These are phyloP conservation scores for Arctocebus calabarensis DNA, from an alignment of 2,797 vertebrate species.

Conservation along the genomic window DNA sequence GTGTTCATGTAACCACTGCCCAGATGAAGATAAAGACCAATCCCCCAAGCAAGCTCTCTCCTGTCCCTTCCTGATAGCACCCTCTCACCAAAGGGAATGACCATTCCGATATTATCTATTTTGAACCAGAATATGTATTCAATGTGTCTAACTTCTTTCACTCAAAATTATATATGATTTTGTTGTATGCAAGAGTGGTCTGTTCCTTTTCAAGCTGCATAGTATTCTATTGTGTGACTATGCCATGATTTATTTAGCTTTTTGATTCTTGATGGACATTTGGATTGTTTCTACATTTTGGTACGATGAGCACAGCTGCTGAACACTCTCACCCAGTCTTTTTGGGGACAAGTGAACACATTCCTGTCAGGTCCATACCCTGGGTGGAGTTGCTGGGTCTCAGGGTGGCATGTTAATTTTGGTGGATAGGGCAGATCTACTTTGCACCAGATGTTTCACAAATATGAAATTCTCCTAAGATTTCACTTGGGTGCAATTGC, in stretches of 20 bases:
- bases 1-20: not conserved
- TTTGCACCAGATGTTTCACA: not conserved
- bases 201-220: not conserved
- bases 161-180: not conserved
- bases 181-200: not conserved
- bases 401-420: not conserved
- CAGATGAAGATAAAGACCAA: not conserved
- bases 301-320: not conserved
- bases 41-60: not conserved
- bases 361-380: not conserved
- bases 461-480: not conserved
- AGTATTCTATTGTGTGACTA: not conserved
- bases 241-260: not conserved
- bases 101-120: not conserved
- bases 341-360: not conserved
- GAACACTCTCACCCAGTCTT: not conserved
- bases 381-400: too few relatives aligned
- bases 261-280: not conserved
- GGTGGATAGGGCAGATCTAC: not conserved
- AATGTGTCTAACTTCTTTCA: not conserved
- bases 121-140: not conserved
- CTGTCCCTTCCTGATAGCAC: not conserved
- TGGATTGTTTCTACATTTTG: not conserved
- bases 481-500: not conserved
- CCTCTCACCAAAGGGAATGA: not conserved